These are phyloP conservation scores for Bothrops jararaca DNA, from an alignment of 2,113 vertebrate genomes.

Conservation along the genomic window DNA sequence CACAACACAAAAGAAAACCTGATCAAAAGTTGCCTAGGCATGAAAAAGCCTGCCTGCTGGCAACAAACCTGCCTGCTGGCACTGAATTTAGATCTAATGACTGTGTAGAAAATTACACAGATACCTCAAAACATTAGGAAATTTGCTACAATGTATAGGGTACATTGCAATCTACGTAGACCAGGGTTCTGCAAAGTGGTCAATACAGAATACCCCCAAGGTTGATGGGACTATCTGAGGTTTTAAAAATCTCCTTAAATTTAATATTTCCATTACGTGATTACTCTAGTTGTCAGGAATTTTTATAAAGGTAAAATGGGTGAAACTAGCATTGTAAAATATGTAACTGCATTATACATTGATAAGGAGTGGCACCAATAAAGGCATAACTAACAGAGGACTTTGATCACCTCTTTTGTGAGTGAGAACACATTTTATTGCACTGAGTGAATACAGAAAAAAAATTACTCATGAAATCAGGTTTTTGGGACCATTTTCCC, in stretches of 20 bases:
- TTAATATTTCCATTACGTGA: not conserved
- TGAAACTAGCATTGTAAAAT: not conserved
- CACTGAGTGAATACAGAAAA: not conserved
- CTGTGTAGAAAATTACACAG: not conserved
- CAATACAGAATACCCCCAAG: not conserved
- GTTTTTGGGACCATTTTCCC: not conserved
- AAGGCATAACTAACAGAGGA: not conserved
- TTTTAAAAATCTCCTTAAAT: not conserved
- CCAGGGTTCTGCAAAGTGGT: not conserved
- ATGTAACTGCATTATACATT: not conserved
- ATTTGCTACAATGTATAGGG: not conserved
- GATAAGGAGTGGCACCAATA: slow-evolving; percentile 10
- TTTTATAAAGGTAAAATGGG: not conserved
- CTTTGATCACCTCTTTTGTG: not conserved
- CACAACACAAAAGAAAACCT: not conserved
- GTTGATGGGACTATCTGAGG: not conserved
- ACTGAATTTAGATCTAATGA: not conserved
- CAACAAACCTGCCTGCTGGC: not conserved
- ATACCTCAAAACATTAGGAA: not conserved
- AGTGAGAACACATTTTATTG: not conserved
- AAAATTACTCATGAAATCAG: not conserved
- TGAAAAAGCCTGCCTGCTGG: not conserved
- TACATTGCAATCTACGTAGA: not conserved
- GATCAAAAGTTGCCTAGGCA: not conserved
- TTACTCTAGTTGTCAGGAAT: not conserved